Evolutionary conservation across 2,888 invertebrate genomes (phyloP), one percentile per base, ranked within the genome.

Genomic region (Argyresthia albistria): DNA sequence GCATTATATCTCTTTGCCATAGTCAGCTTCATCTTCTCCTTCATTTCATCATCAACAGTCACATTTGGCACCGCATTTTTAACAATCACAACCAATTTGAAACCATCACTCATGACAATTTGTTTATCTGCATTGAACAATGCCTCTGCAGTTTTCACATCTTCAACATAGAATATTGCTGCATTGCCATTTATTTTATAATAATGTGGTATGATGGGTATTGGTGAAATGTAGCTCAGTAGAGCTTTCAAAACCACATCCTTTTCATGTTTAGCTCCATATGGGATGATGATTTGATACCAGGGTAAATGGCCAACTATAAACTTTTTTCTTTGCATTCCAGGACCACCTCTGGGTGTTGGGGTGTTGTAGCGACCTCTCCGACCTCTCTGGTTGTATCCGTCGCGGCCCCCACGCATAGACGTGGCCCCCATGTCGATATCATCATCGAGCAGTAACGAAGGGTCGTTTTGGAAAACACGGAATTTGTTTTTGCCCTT

Each of bases 1-100:
- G 89, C 78, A 73, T 94, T 92, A 67, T 95, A 97, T 64, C 96
- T 89, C 63, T 92, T 93, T 0, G 92, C 93, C 95, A 97, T 95
- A 0, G 92, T 92, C 48, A 89, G 66, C 74, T 95, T 95, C 78
- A 97, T 91, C 69, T 91, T 92, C 58, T 93, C 91, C 66, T 93
- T 93, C 63, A 93, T 82, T 4, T 84, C 80, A 4, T 88, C 89
- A 70, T 93, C 92, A 58, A 95, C 82, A 52, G 90, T 89, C 1
- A 92, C 88, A 58, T 89, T 86, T 0, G 95, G 95, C 0, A 90
- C 84, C 6, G 90, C 89, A 63, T 89, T 89, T 48, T 89, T 83
- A 0, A 93, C 93, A 62, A 89, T 89, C 10, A 94, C 88, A 43
- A 89, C 75, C 57, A 95, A 61, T 60, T 91, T 91, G 62, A 91